These are phyloP conservation scores for Ichneumoninae sp. DNA, from an alignment of 2,888 invertebrate species.

Conservation along the genomic window DNA sequence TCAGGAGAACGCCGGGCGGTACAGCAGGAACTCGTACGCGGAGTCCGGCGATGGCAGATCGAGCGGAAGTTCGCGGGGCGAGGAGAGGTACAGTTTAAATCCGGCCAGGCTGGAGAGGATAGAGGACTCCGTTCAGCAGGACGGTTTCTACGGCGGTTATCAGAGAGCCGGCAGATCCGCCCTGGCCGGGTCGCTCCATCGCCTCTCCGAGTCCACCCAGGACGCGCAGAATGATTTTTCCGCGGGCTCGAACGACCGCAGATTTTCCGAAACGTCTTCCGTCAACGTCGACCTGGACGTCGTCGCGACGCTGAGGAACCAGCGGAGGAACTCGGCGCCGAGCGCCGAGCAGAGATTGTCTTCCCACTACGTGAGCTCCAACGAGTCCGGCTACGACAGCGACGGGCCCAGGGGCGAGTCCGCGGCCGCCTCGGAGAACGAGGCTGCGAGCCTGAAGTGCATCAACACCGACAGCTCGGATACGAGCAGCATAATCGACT, in stretches of 20 bases:
- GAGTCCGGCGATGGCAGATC: constrained; percentile 71
- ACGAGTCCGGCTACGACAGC: constrained; percentile 94
- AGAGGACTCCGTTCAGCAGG: constrained; percentile 74
- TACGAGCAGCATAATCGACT: constrained; percentile 82
- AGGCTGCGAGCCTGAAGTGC: constrained; percentile 78
- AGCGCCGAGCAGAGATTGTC: constrained; percentile 83
- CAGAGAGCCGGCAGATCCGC: constrained; percentile 33
- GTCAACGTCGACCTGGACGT: constrained; percentile 74
- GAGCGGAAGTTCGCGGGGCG: constrained; percentile 71
- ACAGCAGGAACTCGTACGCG: constrained; percentile 77
- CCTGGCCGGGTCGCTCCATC: constrained; percentile 32
- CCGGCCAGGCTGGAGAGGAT: constrained; percentile 75
- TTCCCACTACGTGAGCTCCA: constrained; percentile 91
- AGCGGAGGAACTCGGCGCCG: constrained; percentile 79
- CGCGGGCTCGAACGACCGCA: constrained; percentile 68
- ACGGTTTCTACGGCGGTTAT: constrained; percentile 74
- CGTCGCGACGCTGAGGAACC: constrained; percentile 73
- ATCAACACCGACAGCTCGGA: constrained; percentile 78
- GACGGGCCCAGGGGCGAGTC: constrained; percentile 86
- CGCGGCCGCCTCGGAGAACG: constrained; percentile 79
- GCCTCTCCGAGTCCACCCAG: constrained; percentile 55
- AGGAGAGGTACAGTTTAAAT: constrained; percentile 78
- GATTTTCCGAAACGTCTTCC: constrained; percentile 72
- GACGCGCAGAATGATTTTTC: constrained; percentile 68
- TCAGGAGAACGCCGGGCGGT: constrained; percentile 66